phyloP scores from a whole-genome alignment of 2,888 invertebrate species.

The Morinoia aosen region DNA sequence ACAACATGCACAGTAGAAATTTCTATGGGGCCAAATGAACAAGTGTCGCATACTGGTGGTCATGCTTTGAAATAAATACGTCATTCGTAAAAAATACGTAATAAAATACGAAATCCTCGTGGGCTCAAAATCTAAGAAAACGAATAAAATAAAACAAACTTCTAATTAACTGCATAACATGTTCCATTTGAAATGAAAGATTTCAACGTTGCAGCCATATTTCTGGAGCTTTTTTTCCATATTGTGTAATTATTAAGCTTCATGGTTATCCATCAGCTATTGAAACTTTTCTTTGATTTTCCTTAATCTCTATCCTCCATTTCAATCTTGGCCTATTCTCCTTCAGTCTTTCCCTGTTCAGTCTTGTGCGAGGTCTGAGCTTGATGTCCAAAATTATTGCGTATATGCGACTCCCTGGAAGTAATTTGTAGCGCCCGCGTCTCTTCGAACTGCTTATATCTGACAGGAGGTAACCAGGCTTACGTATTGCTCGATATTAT shows the following conservation, averaged over 20 bases:
- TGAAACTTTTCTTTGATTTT: neutral
- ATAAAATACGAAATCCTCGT: too few species aligned
- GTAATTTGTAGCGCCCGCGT: conserved; percentile 6
- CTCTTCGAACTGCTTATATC: neutral
- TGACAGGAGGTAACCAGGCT: conserved; percentile 25
- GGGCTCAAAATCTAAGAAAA: too few species aligned
- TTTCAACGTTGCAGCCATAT: neutral
- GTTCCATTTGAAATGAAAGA: neutral
- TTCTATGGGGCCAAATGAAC: too few species aligned
- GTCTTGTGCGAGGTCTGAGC: neutral
- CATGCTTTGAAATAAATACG: too few species aligned
- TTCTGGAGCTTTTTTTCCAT: neutral
- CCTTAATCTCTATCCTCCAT: neutral
- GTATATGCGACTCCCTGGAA: neutral
- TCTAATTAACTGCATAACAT: too few species aligned
- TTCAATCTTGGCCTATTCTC: neutral
- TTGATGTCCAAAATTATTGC: neutral
- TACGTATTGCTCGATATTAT: conserved; percentile 21
- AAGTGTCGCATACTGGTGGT: too few species aligned
- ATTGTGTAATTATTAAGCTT: too few species aligned
- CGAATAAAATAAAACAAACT: too few species aligned
- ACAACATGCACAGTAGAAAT: too few species aligned
- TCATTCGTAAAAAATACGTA: too few species aligned
- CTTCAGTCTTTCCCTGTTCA: neutral
- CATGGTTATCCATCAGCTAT: neutral